Evolutionary conservation across 2,113 vertebrate species (phyloP).

Genomic region (Malurus elegans): DNA sequence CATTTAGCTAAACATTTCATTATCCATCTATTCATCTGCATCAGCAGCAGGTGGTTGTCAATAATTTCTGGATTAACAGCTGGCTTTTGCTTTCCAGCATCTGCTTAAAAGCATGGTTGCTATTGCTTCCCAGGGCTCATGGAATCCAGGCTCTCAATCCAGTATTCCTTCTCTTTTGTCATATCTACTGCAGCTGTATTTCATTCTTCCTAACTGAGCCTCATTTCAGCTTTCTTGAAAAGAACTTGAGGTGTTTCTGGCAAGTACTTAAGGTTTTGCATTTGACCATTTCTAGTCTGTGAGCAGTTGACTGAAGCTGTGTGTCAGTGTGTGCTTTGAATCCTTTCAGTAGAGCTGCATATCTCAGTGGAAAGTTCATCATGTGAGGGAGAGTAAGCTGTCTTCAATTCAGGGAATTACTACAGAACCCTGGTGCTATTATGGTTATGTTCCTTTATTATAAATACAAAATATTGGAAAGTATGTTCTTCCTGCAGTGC

Average conservation of each 20-base stretch:
- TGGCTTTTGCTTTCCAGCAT: not conserved
- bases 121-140: accelerated
- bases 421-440: not conserved
- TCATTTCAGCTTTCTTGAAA: not conserved
- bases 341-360: not conserved
- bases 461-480: not conserved
- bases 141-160: not conserved
- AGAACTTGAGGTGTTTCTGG: not conserved
- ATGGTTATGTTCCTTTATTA: not conserved
- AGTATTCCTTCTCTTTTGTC: not conserved
- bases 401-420: not conserved
- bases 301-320: not conserved
- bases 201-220: not conserved
- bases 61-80: not conserved
- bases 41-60: not conserved
- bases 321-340: not conserved
- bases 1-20: not conserved
- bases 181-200: not conserved
- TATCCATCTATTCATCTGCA: not conserved
- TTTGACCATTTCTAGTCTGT: not conserved
- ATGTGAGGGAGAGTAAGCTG: not conserved
- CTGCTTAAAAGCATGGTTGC: not conserved
- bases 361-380: not conserved
- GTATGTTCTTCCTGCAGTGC: not conserved
- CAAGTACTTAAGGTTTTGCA: not conserved